phyloP scores from a whole-genome alignment of 2,113 vertebrate species.

The Microcebus ravelobensis region DNA sequence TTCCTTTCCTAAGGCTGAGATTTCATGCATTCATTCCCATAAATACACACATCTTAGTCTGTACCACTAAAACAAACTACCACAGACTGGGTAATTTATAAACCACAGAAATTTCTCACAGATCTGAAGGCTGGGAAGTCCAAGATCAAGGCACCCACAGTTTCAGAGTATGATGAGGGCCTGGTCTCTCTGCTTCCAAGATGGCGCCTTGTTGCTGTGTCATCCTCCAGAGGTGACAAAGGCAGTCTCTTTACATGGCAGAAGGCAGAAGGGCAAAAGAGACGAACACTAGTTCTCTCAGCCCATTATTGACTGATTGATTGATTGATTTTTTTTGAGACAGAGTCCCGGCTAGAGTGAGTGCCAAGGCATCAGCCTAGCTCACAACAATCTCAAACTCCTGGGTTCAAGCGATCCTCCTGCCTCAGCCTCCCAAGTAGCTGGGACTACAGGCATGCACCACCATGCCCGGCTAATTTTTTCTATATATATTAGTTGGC shows the following conservation, averaged over 20 bases:
- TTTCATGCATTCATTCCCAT: no score
- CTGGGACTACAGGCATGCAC: not conserved
- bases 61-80: not conserved
- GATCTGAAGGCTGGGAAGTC: no score
- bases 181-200: not conserved
- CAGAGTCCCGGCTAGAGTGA: not conserved
- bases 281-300: not conserved
- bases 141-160: no score
- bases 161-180: not conserved
- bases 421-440: not conserved
- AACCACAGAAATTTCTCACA: no score
- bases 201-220: not conserved
- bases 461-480: not conserved
- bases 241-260: not conserved
- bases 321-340: not conserved
- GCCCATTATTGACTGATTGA: not conserved
- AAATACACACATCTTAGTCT: no score
- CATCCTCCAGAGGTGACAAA: not conserved
- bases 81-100: no score
- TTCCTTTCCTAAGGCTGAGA: not conserved
- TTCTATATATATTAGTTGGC: no score
- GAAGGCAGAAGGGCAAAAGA: not conserved
- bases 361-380: not conserved
- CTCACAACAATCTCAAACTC: not conserved
- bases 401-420: not conserved